A percentile compares a stretch with the other conserved stretches of the same genome.
Evolutionary conservation across 1,140 invertebrate species (phyloP).

Genomic region (Lordiphosa clarofinis): DNA sequence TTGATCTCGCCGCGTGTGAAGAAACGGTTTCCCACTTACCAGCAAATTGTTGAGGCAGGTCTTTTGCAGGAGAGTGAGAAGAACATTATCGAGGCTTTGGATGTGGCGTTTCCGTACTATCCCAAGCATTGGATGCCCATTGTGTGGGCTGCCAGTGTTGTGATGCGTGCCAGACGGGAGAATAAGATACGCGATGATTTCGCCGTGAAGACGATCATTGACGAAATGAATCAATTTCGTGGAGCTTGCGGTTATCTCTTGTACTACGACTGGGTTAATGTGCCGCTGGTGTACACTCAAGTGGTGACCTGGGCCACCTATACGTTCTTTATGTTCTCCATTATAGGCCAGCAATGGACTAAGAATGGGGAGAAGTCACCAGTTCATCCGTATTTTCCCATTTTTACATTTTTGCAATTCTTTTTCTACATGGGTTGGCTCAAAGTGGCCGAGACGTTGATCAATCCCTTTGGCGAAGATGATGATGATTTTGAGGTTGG

Average conservation of each 20-base stretch:
- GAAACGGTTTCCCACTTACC: conserved; percentile 93
- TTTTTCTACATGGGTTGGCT: conserved; percentile 95
- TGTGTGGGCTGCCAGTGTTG: conserved; percentile 95
- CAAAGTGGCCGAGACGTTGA: conserved; percentile 89
- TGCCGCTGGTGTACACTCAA: conserved; percentile 96
- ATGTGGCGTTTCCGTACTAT: conserved; percentile 90
- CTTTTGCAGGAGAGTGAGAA: conserved; percentile 92
- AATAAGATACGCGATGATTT: conserved; percentile 95
- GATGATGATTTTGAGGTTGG: conserved; percentile 85
- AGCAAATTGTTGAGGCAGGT: conserved; percentile 93
- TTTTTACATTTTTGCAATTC: conserved; percentile 90
- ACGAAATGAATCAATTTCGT: conserved; percentile 93
- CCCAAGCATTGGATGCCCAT: conserved; percentile 97
- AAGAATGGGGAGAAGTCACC: conserved; percentile 55
- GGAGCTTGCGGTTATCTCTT: conserved; percentile 90
- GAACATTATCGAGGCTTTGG: conserved; percentile 88
- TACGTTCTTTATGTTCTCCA: conserved; percentile 88
- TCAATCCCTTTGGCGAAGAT: conserved; percentile 93
- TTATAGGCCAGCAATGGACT: conserved; percentile 90
- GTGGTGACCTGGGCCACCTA: conserved; percentile 96
- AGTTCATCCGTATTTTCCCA: conserved; percentile 88
- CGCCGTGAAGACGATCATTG: conserved; percentile 93
- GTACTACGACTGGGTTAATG: conserved; percentile 94
- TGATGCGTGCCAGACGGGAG: conserved; percentile 92
- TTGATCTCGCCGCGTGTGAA: conserved; percentile 93